Evolutionary conservation across 2,888 invertebrate genomes (phyloP), one percentile per base, ranked within the genome.

Genomic region (Drepanosiphum platanoidis): DNA sequence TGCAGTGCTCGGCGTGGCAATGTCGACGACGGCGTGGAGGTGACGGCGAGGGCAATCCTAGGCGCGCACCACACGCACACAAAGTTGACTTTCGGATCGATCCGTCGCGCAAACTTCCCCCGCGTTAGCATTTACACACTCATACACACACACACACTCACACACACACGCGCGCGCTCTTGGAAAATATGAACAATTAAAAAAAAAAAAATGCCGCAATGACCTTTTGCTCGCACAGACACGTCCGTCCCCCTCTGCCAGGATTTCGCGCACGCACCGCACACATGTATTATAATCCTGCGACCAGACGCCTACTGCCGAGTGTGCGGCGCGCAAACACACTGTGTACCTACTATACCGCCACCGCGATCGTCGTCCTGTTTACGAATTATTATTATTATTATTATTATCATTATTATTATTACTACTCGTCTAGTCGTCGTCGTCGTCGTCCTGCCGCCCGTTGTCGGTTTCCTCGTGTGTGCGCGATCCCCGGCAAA

Each of bases 71-170:
- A 22, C 61, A n/a, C 39, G n/a, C 22, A 71, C 39, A 5, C 68
- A 42, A 9, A 61, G 82, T 82, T 64, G 72, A 82, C 61, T 82
- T 82, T 74, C 72, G 72, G 82, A 82, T 82, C 82, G 82, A 82
- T 82, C 61, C 61, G 82, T 22, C 61, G 18, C 79, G 79, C 39
- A 42, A 82, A 74, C 72, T 42, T 72, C 58, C 61, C 66, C 34
- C 9, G 39, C 36, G 2, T 15, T 34, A 32, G 30, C 30, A 22
- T 22, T n/a, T 5, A 39, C n/a, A 39, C 39, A 15, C 70, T 39
- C 15, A 8, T 7, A 4, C 15, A 22, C 32, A 13, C 34, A 3
- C 42, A 13, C 27, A 30, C 27, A 9, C 34, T 8, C 15, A 13
- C 15, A 34, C 34, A 11, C 4, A 34, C 74, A n/a, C 52, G 27